Percentiles rank a stretch among this genome's conserved stretches.
phyloP scores from a whole-genome alignment of 1,140 invertebrate species.

The Bactericera cockerelli region DNA sequence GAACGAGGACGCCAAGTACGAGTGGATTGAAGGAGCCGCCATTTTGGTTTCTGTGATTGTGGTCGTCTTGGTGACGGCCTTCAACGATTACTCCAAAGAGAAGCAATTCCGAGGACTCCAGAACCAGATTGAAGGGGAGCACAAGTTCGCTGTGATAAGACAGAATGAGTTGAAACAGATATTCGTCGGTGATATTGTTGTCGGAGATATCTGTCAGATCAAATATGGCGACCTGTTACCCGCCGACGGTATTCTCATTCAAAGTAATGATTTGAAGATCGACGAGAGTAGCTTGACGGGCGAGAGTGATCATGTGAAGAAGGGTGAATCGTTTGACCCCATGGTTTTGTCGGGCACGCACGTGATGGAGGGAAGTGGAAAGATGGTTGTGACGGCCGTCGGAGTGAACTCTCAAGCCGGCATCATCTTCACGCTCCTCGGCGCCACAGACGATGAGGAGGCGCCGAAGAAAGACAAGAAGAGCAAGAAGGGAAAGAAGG shows the following conservation, averaged over 20 bases:
- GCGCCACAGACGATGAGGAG: slow-evolving; percentile 80
- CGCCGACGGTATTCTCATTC: slow-evolving; percentile 93
- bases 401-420: slow-evolving; percentile 98
- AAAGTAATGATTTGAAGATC: slow-evolving; percentile 97
- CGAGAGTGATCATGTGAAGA: slow-evolving; percentile 99
- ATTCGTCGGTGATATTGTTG: slow-evolving; percentile 91
- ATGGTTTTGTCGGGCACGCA: slow-evolving; percentile 77
- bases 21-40: slow-evolving; percentile 96
- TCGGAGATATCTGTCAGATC: slow-evolving; percentile 96
- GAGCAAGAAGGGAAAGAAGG: slow-evolving; percentile 64
- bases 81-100: slow-evolving; percentile 99
- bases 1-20: slow-evolving; percentile 77
- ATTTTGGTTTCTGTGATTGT: slow-evolving; percentile 71
- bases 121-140: slow-evolving; percentile 95
- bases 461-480: slow-evolving; percentile 86
- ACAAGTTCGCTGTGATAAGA: slow-evolving; percentile 94
- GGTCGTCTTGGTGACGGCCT: slow-evolving; percentile 94
- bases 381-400: slow-evolving; percentile 97
- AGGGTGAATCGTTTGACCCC: slow-evolving; percentile 80
- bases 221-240: slow-evolving; percentile 95
- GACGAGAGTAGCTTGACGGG: slow-evolving; percentile 98
- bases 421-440: slow-evolving; percentile 95
- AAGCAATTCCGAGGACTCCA: slow-evolving; percentile 93
- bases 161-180: slow-evolving; percentile 83
- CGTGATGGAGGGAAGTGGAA: slow-evolving; percentile 98